A percentile compares a stretch with the other conserved stretches of the same genome.
phyloP scores from a whole-genome alignment of 1,140 invertebrate genomes.

The Dinoponera quadriceps region DNA sequence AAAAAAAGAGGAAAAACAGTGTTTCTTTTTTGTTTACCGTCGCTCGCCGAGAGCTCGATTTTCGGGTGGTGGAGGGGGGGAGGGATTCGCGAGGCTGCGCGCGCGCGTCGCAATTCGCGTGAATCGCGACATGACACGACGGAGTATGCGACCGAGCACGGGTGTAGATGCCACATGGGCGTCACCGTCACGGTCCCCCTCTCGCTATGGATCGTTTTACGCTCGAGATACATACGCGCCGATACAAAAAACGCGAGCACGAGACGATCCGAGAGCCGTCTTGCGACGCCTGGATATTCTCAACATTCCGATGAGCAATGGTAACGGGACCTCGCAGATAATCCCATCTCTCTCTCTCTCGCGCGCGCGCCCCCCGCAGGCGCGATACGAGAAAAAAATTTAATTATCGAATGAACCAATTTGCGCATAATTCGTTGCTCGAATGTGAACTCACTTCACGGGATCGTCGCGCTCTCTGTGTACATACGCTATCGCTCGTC shows the following conservation, averaged over 20 bases:
- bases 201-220: slow-evolving; percentile 65
- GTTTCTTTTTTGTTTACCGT: not conserved
- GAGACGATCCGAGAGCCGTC: slow-evolving; percentile 18
- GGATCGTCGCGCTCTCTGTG: no score
- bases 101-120: not conserved
- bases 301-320: slow-evolving; percentile 66
- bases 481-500: no score
- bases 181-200: slow-evolving; percentile 4
- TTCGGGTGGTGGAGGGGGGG: no score
- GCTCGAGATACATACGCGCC: slow-evolving; percentile 67
- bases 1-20: slow-evolving; percentile 1
- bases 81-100: not conserved
- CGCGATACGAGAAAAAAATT: slow-evolving; percentile 15
- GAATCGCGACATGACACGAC: not conserved
- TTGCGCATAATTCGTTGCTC: no score
- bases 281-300: slow-evolving; percentile 75
- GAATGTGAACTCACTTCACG: no score
- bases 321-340: slow-evolving; percentile 51
- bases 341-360: slow-evolving; percentile 27
- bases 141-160: not conserved
- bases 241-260: slow-evolving; percentile 49
- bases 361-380: slow-evolving; percentile 3
- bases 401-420: not conserved
- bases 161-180: slow-evolving; percentile 18
- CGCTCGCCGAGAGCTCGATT: not conserved